phyloP scores from a whole-genome alignment of 1,140 invertebrate species.

The Reticulitermes speratus region DNA sequence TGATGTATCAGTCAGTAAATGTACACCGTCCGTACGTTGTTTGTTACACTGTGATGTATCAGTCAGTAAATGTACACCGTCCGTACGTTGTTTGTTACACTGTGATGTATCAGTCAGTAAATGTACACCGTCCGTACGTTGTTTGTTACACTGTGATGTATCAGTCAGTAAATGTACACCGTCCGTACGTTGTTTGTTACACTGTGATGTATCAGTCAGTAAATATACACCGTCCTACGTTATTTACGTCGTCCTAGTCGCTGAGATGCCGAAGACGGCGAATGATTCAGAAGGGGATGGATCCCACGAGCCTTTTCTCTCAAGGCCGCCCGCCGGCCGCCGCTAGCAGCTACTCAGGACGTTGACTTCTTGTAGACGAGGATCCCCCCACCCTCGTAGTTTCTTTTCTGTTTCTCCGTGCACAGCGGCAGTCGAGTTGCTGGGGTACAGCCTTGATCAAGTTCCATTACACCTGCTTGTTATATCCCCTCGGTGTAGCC shows the following conservation, averaged over 20 bases:
- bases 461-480: background rate
- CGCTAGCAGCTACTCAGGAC: background rate
- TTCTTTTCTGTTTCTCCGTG: background rate
- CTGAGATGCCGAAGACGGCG: background rate
- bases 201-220: background rate
- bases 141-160: too few species aligned
- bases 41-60: too few species aligned
- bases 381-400: background rate
- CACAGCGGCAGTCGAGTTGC: background rate
- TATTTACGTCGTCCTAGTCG: too few species aligned
- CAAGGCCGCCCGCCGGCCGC: background rate
- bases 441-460: background rate
- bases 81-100: too few species aligned
- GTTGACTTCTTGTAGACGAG: background rate
- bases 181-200: too few species aligned
- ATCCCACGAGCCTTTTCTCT: background rate
- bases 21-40: too few species aligned
- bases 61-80: too few species aligned
- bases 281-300: background rate
- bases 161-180: too few species aligned
- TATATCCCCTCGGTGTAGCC: background rate
- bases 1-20: too few species aligned
- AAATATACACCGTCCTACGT: background rate
- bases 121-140: too few species aligned
- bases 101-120: too few species aligned